Evolutionary conservation across 2,888 invertebrate species (phyloP).

Genomic region (Clusia tigrina): DNA sequence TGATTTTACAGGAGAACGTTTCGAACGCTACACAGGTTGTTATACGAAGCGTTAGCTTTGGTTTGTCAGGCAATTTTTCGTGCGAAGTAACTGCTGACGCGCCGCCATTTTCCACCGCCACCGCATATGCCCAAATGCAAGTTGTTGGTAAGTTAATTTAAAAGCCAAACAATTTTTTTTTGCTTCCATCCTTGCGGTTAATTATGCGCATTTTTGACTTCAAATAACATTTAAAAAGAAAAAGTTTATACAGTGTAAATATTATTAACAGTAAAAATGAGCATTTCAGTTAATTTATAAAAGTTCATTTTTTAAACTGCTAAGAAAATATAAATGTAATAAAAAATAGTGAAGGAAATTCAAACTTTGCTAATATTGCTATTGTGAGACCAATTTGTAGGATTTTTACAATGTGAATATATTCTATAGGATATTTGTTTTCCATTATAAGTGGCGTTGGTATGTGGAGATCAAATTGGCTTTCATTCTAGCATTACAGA

Average conservation of each 20-base stretch:
- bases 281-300: not conserved
- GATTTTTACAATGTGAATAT: too few relatives aligned
- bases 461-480: too few relatives aligned
- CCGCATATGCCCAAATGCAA: conserved; percentile 72
- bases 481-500: too few relatives aligned
- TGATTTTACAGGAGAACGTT: conserved; percentile 68
- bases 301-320: not conserved
- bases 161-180: not conserved
- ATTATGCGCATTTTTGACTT: conserved; percentile 28
- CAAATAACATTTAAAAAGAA: too few relatives aligned
- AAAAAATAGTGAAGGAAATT: not conserved
- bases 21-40: conserved; percentile 76
- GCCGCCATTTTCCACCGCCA: conserved; percentile 73
- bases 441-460: too few relatives aligned
- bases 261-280: too few relatives aligned
- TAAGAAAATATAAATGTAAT: not conserved
- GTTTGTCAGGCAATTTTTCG: conserved; percentile 75
- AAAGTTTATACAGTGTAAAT: too few relatives aligned
- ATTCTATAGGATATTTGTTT: too few relatives aligned
- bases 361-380: too few relatives aligned
- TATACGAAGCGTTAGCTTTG: conserved; percentile 73
- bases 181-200: not conserved
- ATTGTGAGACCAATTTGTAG: too few relatives aligned
- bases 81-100: conserved; percentile 77
- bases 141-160: conserved; percentile 72